These are phyloP conservation scores for Trichonephila inaurata DNA, from an alignment of 1,140 invertebrate genomes.

Conservation along the genomic window DNA sequence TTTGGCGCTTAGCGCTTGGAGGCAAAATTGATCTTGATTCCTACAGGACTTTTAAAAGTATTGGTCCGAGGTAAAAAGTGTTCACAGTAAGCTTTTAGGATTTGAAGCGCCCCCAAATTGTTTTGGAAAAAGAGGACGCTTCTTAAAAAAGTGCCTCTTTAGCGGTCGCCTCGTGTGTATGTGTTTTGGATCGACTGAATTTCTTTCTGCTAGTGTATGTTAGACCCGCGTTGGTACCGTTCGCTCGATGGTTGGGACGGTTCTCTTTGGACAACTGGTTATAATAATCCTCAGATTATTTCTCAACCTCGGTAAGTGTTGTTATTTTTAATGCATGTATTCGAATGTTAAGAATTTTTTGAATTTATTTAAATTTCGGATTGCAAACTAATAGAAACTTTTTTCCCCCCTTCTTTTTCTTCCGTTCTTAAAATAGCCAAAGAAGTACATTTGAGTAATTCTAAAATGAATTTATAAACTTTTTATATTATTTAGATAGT, in stretches of 20 bases:
- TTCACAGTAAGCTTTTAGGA: neutral
- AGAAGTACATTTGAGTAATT: no score
- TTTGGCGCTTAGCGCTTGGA: no score
- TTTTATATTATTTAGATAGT: no score
- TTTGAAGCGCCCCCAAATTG: neutral
- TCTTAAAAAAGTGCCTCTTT: neutral
- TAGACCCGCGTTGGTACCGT: neutral
- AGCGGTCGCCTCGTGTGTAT: neutral
- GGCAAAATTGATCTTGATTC: no score
- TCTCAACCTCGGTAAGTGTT: neutral
- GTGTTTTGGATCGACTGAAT: neutral
- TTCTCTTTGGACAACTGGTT: neutral
- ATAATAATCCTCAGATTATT: neutral
- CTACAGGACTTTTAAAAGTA: no score
- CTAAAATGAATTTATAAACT: no score
- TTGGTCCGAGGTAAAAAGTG: no score
- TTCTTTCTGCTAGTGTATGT: slow-evolving; percentile 13
- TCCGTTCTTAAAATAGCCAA: no score
- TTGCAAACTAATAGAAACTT: no score
- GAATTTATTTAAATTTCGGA: no score
- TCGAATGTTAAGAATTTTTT: neutral
- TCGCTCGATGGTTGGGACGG: neutral
- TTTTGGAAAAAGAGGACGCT: slow-evolving; percentile 1
- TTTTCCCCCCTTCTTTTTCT: no score
- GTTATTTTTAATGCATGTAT: neutral